Evolutionary conservation across 2,113 vertebrate species (phyloP).

Genomic region (Amblyopsis rosae): DNA sequence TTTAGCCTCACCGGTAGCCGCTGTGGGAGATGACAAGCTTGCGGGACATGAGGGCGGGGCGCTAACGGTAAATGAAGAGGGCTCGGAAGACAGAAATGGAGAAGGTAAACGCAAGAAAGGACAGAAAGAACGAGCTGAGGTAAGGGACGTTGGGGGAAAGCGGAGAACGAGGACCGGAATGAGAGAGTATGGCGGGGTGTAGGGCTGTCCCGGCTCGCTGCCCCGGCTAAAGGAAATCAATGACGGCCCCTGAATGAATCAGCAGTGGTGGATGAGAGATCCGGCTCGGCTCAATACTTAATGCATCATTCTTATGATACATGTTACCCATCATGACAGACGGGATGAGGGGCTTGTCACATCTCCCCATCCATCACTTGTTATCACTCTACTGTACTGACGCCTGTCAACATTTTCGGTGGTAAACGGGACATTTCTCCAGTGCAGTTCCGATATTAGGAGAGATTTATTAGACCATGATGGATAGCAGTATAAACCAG

Average conservation of each 20-base stretch:
- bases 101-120: background rate
- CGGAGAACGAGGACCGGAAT: background rate
- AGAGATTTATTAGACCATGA: slow-evolving; percentile 1
- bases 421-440: slow-evolving; percentile 1
- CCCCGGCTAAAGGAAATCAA: slow-evolving; percentile 56
- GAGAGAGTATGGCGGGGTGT: background rate
- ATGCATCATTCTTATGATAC: slow-evolving; percentile 18
- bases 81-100: background rate
- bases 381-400: background rate
- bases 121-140: background rate
- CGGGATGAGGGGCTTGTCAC: background rate
- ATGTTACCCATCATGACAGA: slow-evolving; percentile 29
- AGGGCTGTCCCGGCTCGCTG: slow-evolving; percentile 18
- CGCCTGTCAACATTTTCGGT: slow-evolving; percentile 19
- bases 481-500: background rate
- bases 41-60: slow-evolving; percentile 9
- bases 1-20: slow-evolving; percentile 21
- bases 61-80: slow-evolving; percentile 15
- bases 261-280: slow-evolving; percentile 48
- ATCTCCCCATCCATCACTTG: background rate
- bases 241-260: slow-evolving; percentile 52
- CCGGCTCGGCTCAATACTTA: slow-evolving; percentile 50
- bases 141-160: background rate
- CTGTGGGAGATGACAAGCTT: slow-evolving; percentile 45
- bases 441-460: background rate